Base-by-base conservation (phyloP, 2,797 vertebrate genomes). In the Ispidina lecontei region DNA sequence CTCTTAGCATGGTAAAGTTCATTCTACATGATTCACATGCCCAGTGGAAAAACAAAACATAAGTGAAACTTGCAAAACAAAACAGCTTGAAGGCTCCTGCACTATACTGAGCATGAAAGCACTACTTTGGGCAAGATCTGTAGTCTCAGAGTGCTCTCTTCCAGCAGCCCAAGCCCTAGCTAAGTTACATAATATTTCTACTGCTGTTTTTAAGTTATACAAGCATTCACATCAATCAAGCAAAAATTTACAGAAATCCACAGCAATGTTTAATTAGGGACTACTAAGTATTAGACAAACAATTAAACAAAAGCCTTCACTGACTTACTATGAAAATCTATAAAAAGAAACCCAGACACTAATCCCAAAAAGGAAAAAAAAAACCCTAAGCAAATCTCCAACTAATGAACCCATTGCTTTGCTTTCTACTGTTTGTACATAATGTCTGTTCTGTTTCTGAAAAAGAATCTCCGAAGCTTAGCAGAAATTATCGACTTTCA, bases 121-220 rank as follows among this genome's bases (percentile, higher is more conserved):
- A 37, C 31, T 0, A 10, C 74, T 91, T 63, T 89, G 60, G 72
- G 81, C 12, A 1, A 71, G 49, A 68, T 47, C 35, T 44, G 47
- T 3, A 65, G 69, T 62, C 81, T 91, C 52, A 0, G 0, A 35
- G 29, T 14, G 7, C 33, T 46, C 74, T 47, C 37, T 51, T 70
- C 33, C 68, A 93, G 47, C 59, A 82, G 71, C 47, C 59, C 72
- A 54, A 87, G 58, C 26, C 17, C 64, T n/a, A 33, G 37, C 35
- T 60, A 37, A 63, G 29, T 94, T 94, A 91, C 78, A 59, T 84
- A 90, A 82, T 26, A 54, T 23, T 82, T 44, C 67, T 64, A 41
- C 44, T 73, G 84, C 64, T 79, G 49, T 33, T 76, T 79, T 70
- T 18, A 87, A 91, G 93, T 80, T 89, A 77, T 54, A 94, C 71